Percentiles rank a stretch among this genome's conserved stretches.
These are phyloP conservation scores for Panthera tigris DNA, from an alignment of 2,113 vertebrate genomes.

Conservation along the genomic window DNA sequence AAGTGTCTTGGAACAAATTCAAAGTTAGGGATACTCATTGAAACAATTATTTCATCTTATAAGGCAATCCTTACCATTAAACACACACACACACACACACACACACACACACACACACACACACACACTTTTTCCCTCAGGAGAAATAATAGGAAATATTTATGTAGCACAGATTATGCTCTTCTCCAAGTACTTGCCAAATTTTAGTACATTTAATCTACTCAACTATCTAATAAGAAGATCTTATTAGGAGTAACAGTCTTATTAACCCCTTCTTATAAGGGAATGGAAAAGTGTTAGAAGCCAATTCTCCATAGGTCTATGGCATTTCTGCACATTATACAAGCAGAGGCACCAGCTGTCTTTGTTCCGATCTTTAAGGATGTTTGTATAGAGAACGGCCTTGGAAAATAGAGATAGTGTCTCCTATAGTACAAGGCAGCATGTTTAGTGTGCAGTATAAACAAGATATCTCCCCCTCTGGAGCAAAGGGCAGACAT, in stretches of 20 bases:
- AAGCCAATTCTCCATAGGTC: not conserved
- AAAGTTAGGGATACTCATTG: not conserved
- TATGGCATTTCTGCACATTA: not conserved
- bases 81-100: not conserved
- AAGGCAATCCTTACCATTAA: not conserved
- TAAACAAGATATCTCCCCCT: not conserved
- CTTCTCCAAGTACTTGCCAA: not conserved
- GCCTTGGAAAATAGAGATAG: not conserved
- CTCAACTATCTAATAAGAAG: not conserved
- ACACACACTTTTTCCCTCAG: not conserved
- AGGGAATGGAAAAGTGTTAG: not conserved
- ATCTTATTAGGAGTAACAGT: not conserved
- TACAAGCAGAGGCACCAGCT: not conserved
- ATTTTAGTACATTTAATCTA: not conserved
- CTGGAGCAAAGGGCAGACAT: not conserved
- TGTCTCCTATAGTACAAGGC: not conserved
- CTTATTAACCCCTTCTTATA: not conserved
- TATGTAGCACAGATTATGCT: not conserved
- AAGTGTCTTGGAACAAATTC: constrained; percentile 26
- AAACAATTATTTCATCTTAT: constrained; percentile 18
- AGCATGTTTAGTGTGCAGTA: not conserved
- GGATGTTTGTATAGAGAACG: not conserved
- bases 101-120: not conserved
- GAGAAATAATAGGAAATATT: not conserved
- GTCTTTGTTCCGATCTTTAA: not conserved